Base-by-base conservation (phyloP, 2,113 vertebrate genomes). In the Phrynocephalus versicolor region DNA sequence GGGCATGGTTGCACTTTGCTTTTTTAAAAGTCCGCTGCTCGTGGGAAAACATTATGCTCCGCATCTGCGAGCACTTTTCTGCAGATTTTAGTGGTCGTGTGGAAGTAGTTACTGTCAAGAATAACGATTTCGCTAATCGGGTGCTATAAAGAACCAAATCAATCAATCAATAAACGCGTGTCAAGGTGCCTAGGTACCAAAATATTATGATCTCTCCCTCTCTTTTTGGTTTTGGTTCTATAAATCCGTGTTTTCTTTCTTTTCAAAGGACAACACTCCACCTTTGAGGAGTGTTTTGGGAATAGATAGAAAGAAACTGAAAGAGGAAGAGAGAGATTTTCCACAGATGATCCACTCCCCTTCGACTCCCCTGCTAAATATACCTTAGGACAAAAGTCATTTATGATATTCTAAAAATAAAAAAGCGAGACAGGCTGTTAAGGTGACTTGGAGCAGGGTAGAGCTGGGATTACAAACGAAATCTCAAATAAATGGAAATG, bases 361-460 rank as follows among this genome's bases (percentile, higher is more conserved):
- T 86, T 94, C 92, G 93, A 87, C 94, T 93, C 93, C 93, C 94
- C 93, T 93, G 87, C 93, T 93, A 95, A 95, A 94, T 93, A 94
- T 91, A 95, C 91, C 90, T 87, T 91, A 86, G 88, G 91, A 95
- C 93, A 94, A 94, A 94, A 92, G 93, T 88, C 74, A 86, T 93
- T 94, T 94, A 93, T 94, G 93, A 89, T 84, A 88, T 88, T 92
- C 93, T 93, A 95, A 94, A 95, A 94, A 93, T 94, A 94, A 94
- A 94, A 94, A 60, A 91, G 89, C 89, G 87, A 15, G 83, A 79
- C 90, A 83, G 92, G 64, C 60, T 90, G 83, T 75, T 90, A 89
- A 88, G 92, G 87, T 88, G 89, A 91, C 89, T 88, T 85, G 91
- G 85, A 71, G 27, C 86, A 85, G 55, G 30, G 35, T 75, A 58